A percentile compares a stretch with the other conserved stretches of the same genome.
These are phyloP conservation scores for Ladona fulva DNA, from an alignment of 1,140 invertebrate genomes.

Conservation along the genomic window DNA sequence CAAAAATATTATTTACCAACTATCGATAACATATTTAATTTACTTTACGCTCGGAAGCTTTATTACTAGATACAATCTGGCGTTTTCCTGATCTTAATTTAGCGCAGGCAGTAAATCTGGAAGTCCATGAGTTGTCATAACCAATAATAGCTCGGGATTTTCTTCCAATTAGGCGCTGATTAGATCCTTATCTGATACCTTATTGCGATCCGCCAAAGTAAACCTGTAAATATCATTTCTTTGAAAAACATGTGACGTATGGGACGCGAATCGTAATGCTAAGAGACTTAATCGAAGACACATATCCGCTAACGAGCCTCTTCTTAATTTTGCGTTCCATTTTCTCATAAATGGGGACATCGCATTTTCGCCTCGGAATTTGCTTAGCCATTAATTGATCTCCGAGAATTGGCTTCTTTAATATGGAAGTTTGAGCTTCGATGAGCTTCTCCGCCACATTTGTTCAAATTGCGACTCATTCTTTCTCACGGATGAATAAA, in stretches of 20 bases:
- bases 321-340: background rate
- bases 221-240: background rate
- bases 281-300: background rate
- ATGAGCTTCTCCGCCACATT: no score
- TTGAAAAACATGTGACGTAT: conserved; percentile 1
- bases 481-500: no score
- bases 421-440: no score
- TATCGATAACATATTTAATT: no score
- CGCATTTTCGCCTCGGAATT: background rate
- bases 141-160: background rate
- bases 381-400: background rate
- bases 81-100: no score
- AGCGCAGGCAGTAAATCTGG: no score
- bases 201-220: background rate
- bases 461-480: no score
- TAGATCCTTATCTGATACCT: background rate
- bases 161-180: background rate
- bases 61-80: no score
- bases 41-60: no score
- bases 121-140: no score
- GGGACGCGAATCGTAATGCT: background rate
- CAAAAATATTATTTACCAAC: no score
- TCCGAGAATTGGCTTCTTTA: no score
- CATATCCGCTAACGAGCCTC: background rate
- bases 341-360: background rate